Conservation (phyloP, 2,888 invertebrate species). For the Synergus gifuensis region DNA sequence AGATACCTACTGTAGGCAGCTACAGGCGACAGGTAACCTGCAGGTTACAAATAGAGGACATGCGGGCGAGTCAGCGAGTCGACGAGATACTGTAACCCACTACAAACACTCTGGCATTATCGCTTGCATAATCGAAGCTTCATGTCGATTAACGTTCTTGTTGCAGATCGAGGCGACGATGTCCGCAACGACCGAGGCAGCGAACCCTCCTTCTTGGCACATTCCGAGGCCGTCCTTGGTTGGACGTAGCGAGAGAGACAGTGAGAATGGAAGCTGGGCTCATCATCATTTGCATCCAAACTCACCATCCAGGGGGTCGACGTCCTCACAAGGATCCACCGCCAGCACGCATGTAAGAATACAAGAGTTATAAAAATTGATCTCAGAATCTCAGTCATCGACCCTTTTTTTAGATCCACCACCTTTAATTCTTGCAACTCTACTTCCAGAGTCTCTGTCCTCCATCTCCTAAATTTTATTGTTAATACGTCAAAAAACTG, state of each 20-base stretch:
- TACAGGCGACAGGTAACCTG: conserved; percentile 53
- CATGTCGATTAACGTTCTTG: conserved; percentile 58
- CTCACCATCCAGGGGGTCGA: conserved; percentile 79
- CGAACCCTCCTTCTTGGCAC: conserved; percentile 83
- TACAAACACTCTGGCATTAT: conserved; percentile 55
- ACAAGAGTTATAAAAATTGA: conserved; percentile 24
- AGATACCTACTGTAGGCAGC: conserved; percentile 34
- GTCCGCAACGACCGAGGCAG: conserved; percentile 61
- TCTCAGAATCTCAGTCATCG: background rate
- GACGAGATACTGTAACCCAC: conserved; percentile 7
- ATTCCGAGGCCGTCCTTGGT: conserved; percentile 90
- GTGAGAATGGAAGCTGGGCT: conserved; percentile 72
- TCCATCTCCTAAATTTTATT: background rate
- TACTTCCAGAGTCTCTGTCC: background rate
- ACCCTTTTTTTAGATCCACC: background rate
- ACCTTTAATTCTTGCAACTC: background rate
- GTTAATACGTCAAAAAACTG: background rate
- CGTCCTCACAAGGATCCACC: conserved; percentile 84
- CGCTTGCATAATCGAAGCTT: conserved; percentile 63
- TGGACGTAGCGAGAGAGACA: conserved; percentile 71
- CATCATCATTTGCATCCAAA: conserved; percentile 71
- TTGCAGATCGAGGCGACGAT: conserved; percentile 68
- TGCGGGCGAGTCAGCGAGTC: conserved; percentile 58
- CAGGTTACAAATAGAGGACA: conserved; percentile 57
- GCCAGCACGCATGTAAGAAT: conserved; percentile 87